Percentiles rank a stretch among this genome's conserved stretches.
Conservation (phyloP, 1,140 invertebrate species). For the Drosophila orosa region DNA sequence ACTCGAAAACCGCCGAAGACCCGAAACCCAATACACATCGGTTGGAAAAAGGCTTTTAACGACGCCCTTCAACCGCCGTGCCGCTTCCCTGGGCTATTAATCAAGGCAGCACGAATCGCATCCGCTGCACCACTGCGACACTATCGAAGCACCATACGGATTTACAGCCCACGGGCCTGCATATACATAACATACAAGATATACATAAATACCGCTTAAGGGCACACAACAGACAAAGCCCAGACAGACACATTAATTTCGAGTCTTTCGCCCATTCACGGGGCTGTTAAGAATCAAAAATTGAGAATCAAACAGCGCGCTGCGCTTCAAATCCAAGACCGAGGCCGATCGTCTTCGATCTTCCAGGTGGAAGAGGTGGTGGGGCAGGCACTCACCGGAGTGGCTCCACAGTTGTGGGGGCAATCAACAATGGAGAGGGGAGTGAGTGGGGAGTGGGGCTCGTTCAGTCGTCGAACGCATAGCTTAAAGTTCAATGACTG, state of each 20-base stretch:
- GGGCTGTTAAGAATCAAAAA: conserved; percentile 46
- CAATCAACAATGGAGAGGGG: conserved; percentile 30
- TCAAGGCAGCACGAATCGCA: conserved; percentile 51
- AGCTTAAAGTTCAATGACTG: conserved; percentile 83
- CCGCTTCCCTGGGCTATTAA: conserved; percentile 51
- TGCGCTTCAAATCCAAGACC: conserved; percentile 47
- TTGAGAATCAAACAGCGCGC: conserved; percentile 50
- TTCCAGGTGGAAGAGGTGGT: conserved; percentile 7
- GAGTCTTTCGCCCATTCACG: conserved; percentile 47
- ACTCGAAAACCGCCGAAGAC: conserved; percentile 54
- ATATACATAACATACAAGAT: conserved; percentile 2
- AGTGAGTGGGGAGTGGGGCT: conserved; percentile 6
- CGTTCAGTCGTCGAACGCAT: conserved; percentile 53
- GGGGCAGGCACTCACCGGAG: conserved; percentile 4
- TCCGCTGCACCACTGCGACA: conserved; percentile 46
- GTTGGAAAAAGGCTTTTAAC: conserved; percentile 38
- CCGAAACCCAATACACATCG: conserved; percentile 18
- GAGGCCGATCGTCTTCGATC: conserved; percentile 46
- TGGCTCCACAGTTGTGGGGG: conserved; percentile 28
- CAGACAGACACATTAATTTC: conserved; percentile 69
- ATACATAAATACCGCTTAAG: conserved; percentile 42
- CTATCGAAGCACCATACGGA: conserved; percentile 29
- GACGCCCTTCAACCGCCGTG: conserved; percentile 29
- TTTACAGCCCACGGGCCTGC: conserved; percentile 23
- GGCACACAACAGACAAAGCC: conserved; percentile 37